Evolutionary conservation across 2,113 vertebrate genomes (phyloP).

Genomic region (Solea senegalensis): DNA sequence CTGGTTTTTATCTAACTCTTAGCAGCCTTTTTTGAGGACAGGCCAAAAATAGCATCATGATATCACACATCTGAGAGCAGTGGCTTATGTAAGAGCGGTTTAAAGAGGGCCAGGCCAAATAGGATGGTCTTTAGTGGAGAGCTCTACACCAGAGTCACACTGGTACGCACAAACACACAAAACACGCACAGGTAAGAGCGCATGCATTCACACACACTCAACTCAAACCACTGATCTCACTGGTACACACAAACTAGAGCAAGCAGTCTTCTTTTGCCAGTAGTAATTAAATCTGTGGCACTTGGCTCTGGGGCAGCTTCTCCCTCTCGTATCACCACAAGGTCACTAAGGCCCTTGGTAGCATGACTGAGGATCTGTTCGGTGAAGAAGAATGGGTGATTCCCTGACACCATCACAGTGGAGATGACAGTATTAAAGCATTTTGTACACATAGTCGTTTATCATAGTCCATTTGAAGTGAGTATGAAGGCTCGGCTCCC

Average conservation of each 20-base stretch:
- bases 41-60: constrained; percentile 56
- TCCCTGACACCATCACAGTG: constrained; percentile 28
- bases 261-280: constrained; percentile 40
- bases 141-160: constrained; percentile 28
- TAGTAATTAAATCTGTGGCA: constrained; percentile 74
- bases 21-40: constrained; percentile 50
- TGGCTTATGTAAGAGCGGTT: constrained; percentile 63
- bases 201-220: constrained; percentile 22
- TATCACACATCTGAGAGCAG: constrained; percentile 60
- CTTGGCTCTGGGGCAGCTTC: constrained; percentile 45
- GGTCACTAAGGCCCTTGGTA: constrained; percentile 64
- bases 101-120: constrained; percentile 52
- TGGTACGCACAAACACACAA: constrained; percentile 34
- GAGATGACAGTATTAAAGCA: constrained; percentile 37
- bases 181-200: constrained; percentile 40
- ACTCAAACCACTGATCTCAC: neutral
- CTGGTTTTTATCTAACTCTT: constrained; percentile 42
- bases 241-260: constrained; percentile 5
- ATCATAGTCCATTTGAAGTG: constrained; percentile 49
- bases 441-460: constrained; percentile 38
- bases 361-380: constrained; percentile 29
- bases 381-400: constrained; percentile 27
- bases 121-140: constrained; percentile 35
- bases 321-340: constrained; percentile 64
- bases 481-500: constrained; percentile 44